Percentiles rank a stretch among this genome's conserved stretches.
Evolutionary conservation across 2,888 invertebrate genomes (phyloP).

Genomic region (Eulithis testata): DNA sequence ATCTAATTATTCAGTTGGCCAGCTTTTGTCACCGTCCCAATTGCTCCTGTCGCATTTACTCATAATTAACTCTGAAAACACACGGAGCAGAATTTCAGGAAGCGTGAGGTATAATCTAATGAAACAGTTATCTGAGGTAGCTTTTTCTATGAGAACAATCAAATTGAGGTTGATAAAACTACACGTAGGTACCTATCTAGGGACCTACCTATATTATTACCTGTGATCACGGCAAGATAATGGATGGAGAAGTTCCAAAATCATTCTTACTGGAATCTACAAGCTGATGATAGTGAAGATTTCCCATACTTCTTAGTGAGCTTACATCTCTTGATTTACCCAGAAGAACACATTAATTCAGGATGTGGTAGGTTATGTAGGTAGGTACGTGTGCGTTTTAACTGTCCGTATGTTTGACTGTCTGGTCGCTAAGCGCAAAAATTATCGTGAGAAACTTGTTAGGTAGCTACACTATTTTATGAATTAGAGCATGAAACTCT

Average conservation of each 20-base stretch:
- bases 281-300: too few relatives aligned
- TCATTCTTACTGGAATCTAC: too few relatives aligned
- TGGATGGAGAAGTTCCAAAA: too few relatives aligned
- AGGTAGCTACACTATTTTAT: slow-evolving; percentile 46
- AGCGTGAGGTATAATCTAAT: slow-evolving; percentile 15
- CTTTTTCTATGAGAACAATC: too few relatives aligned
- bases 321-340: too few relatives aligned
- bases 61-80: slow-evolving; percentile 62
- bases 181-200: too few relatives aligned
- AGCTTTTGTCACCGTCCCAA: slow-evolving; percentile 69
- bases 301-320: too few relatives aligned
- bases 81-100: slow-evolving; percentile 38
- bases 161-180: too few relatives aligned
- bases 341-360: too few relatives aligned
- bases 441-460: slow-evolving; percentile 65
- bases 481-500: slow-evolving; percentile 52
- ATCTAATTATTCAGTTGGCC: slow-evolving; percentile 66
- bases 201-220: too few relatives aligned
- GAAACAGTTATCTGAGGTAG: not conserved
- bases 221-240: too few relatives aligned
- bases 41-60: slow-evolving; percentile 66
- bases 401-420: slow-evolving; percentile 23
- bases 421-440: slow-evolving; percentile 43
- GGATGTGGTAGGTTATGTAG: too few relatives aligned
- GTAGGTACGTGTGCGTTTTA: not conserved